These are phyloP conservation scores for Halocynthia roretzi DNA, from an alignment of 23 tunicate species.

Conservation along the genomic window DNA sequence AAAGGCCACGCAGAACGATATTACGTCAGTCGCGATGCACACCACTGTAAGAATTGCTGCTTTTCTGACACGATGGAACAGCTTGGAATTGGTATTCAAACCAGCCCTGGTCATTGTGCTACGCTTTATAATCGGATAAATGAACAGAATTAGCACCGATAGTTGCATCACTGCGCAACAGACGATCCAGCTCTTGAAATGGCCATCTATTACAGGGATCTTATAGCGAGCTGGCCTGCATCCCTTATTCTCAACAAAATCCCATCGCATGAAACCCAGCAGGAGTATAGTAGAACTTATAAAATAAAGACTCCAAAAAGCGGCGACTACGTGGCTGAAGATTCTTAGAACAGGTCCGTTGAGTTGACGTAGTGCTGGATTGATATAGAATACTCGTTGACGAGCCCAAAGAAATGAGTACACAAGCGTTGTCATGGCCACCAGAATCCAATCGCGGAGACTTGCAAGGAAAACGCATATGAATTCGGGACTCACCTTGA, in stretches of 20 bases:
- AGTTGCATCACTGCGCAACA: constrained; percentile 49
- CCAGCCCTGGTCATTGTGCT: constrained; percentile 20
- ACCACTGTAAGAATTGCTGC: constrained; percentile 6
- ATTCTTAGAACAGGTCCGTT: constrained; percentile 19
- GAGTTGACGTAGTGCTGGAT: constrained; percentile 34
- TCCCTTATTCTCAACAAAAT: too few relatives aligned
- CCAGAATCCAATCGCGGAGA: too few relatives aligned
- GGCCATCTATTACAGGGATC: too few relatives aligned
- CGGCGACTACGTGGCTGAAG: constrained; percentile 18
- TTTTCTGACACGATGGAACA: constrained; percentile 9
- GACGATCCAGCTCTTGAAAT: neutral
- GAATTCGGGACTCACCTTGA: too few relatives aligned
- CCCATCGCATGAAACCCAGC: too few relatives aligned
- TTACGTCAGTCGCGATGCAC: constrained; percentile 6
- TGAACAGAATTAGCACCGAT: constrained; percentile 36
- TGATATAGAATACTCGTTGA: constrained; percentile 53
- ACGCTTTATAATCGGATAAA: constrained; percentile 44
- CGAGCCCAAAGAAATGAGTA: constrained; percentile 59
- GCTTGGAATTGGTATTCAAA: constrained; percentile 12
- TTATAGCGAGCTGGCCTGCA: too few relatives aligned
- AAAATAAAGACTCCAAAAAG: constrained; percentile 38
- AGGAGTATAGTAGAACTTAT: too few relatives aligned
- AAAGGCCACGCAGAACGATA: too few relatives aligned
- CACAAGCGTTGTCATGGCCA: neutral
- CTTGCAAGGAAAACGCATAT: too few relatives aligned